Base-by-base conservation (phyloP, 2,888 invertebrate genomes). In the Ochropleura leucogaster region DNA sequence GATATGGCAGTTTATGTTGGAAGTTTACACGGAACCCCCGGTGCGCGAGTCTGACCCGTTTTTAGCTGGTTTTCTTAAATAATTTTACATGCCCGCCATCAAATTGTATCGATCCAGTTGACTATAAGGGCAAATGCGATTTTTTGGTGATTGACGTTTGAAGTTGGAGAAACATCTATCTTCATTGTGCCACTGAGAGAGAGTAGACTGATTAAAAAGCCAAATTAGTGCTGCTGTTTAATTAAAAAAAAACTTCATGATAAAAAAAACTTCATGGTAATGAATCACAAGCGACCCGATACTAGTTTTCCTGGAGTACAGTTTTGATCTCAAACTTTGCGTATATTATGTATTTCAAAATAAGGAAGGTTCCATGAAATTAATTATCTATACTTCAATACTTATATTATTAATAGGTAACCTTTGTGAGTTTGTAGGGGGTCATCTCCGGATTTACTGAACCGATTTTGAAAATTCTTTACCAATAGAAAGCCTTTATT, bases 71-170 rank as follows among this genome's bases (percentile, higher is more conserved):
- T 30, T 30, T 30, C 3, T 30, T 30, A 30, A 30, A 67, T 77
- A 67, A 67, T 67, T 67, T 51, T 57, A 67, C 0, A 51, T 63
- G 12, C 12, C 49, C 49, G 55, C 57, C 40, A 77, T 63, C 16
- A 46, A 51, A 62, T 57, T 63, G 51, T 63, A 72, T 63, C 10
- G 60, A 57, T 68, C 44, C 18, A 51, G 18, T 64, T 64, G 51
- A 69, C 55, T 49, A 44, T 42, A 12, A 7, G 8, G 47, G n/a
- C 47, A 51, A 44, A 63, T 14, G 30, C 1, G 2, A n/a, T 53
- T 42, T 16, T 60, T n/a, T n/a, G 3, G 16, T 20, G 46, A 14
- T 74, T 47, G 4, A n/a, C 14, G 51, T 14, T 67, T 44, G 30
- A 46, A 16, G n/a, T 67, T 30, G 4, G 42, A 14, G 10, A 53